Evolutionary conservation across 1,140 invertebrate genomes (phyloP), one percentile per base, ranked within the genome.

Genomic region (Yoshiicerus persimilis): DNA sequence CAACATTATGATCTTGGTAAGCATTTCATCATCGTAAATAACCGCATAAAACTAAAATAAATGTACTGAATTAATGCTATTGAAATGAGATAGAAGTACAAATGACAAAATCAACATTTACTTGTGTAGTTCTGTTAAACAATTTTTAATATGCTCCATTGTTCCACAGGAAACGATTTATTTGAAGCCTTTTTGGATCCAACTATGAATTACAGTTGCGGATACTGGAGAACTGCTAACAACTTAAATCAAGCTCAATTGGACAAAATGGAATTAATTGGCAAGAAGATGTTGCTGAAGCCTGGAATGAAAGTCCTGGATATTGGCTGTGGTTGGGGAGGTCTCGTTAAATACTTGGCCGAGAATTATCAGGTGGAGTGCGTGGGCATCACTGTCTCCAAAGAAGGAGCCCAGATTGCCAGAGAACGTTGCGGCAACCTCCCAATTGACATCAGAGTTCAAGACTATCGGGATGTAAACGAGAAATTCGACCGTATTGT

Each of bases 261-360:
- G 27, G 84, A 84, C 41, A 92, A 92, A 86, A 90, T 91, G 87
- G 91, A 92, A 77, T 23, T 89, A 25, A 88, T 92, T 23, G 89
- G 90, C 16, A 90, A 91, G 27, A 91, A 89, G 84, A 77, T 92
- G 10, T 77, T 90, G 20, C n/a, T 92, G 11, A 90, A 91, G 66
- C 86, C 91, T 3, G 89, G 88, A 4, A 91, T 91, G 88, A 88
- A 89, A 64, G 88, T 92, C 39, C 87, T 92, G 2, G 92, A 92
- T 84, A 92, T 92, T 47, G 92, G 92, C 9, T 92, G 89, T 47
- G 89, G 92, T 4, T 92, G 91, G 91, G 92, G 92, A 36, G 89
- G 89, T 56, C 75, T 90, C 4, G 27, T 32, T 13, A 85, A 88
- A 47, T 90, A 87, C 47, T 39, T 90, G 10, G 89, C 89, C 23